These are phyloP conservation scores for Lineus longissimus DNA, from an alignment of 1,140 invertebrate genomes.

Conservation along the genomic window DNA sequence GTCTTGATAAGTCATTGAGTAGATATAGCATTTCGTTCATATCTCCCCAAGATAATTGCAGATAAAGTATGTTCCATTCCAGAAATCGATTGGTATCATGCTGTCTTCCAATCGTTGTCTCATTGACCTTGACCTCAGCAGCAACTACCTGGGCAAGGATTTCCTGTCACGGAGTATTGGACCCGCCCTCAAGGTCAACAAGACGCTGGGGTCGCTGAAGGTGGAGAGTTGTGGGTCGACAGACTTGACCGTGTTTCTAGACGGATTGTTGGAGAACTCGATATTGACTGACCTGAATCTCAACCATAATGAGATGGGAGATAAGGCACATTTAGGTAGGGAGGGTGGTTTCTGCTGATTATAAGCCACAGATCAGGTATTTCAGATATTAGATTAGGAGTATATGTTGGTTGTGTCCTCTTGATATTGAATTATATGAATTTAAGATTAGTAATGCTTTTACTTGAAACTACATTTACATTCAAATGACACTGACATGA, in stretches of 20 bases:
- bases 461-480: no score
- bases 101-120: constrained; percentile 28
- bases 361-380: no score
- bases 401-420: no score
- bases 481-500: no score
- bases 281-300: constrained; percentile 32
- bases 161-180: constrained; percentile 41
- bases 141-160: constrained; percentile 42
- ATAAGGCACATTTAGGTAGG: constrained; percentile 24
- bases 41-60: no score
- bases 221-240: constrained; percentile 32
- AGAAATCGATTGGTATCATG: constrained; percentile 37
- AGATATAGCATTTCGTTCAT: no score
- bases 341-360: constrained; percentile 16
- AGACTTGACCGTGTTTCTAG: constrained; percentile 29
- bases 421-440: no score
- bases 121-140: constrained; percentile 36
- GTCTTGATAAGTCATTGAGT: no score
- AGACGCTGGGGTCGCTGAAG: constrained; percentile 27
- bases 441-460: no score
- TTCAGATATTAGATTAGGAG: no score
- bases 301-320: constrained; percentile 32
- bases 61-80: constrained; percentile 2
- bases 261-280: constrained; percentile 31
- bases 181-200: constrained; percentile 34